A percentile compares a stretch with the other conserved stretches of the same genome.
Conservation (phyloP, 2,888 invertebrate species). For the Metacarcinus magister region DNA sequence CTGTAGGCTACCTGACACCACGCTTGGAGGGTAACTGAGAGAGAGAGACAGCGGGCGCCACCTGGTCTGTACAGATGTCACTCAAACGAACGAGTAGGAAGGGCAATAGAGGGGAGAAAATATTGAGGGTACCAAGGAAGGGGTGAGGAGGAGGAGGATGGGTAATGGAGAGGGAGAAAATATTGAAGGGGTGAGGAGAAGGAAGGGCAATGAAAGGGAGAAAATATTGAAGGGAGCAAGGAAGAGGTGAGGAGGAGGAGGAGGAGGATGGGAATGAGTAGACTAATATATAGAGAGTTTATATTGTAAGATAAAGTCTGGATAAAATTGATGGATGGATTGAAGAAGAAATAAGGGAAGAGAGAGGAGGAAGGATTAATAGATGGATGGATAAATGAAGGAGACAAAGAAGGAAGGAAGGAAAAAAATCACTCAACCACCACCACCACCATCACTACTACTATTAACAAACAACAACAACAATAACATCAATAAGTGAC, state of each 20-base stretch:
- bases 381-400: background rate
- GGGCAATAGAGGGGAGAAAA: background rate
- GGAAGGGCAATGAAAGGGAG: no score
- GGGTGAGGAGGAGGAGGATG: no score
- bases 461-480: background rate
- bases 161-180: no score
- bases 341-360: no score
- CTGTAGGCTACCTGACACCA: background rate
- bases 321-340: no score
- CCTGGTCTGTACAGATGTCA: constrained; percentile 16
- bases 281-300: no score
- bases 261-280: no score
- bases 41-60: background rate
- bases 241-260: no score
- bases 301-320: no score
- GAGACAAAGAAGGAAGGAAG: background rate
- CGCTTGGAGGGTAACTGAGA: background rate
- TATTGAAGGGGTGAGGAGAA: no score
- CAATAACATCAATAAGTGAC: background rate
- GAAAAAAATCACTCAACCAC: background rate
- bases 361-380: no score
- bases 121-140: background rate
- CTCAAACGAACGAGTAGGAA: background rate
- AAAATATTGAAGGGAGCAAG: no score
- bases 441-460: background rate